A percentile compares a stretch with the other conserved stretches of the same genome.
Evolutionary conservation across 2,797 vertebrate species (phyloP).

Genomic region (Cossypha niveicapilla): DNA sequence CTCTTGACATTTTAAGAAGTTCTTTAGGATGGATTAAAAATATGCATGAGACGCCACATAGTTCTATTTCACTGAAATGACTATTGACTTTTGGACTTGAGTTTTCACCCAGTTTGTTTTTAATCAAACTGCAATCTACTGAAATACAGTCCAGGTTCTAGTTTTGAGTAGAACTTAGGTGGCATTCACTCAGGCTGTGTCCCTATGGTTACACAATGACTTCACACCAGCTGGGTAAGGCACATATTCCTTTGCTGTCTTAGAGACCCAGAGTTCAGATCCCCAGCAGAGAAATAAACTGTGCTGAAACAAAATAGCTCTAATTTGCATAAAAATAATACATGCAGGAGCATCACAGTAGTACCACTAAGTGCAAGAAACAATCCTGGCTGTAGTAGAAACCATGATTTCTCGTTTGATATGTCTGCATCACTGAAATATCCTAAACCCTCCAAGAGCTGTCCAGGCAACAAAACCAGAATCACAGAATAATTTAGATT

Average conservation of each 20-base stretch:
- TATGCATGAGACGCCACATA: background rate
- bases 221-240: background rate
- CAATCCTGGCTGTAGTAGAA: background rate
- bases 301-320: background rate
- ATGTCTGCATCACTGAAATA: background rate
- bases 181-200: background rate
- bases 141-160: background rate
- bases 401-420: background rate
- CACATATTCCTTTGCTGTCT: background rate
- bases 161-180: background rate
- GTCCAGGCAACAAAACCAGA: background rate
- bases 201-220: accelerated
- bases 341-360: background rate
- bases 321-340: background rate
- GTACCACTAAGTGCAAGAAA: background rate
- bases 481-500: background rate
- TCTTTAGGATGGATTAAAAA: background rate
- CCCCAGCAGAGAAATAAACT: background rate
- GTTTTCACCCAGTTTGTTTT: background rate
- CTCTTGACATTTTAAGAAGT: background rate
- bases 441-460: background rate
- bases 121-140: background rate
- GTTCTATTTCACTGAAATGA: background rate
- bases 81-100: background rate
- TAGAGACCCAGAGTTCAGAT: background rate